phyloP scores from a whole-genome alignment of 1,140 invertebrate genomes.

The Drosophila micromelanica region DNA sequence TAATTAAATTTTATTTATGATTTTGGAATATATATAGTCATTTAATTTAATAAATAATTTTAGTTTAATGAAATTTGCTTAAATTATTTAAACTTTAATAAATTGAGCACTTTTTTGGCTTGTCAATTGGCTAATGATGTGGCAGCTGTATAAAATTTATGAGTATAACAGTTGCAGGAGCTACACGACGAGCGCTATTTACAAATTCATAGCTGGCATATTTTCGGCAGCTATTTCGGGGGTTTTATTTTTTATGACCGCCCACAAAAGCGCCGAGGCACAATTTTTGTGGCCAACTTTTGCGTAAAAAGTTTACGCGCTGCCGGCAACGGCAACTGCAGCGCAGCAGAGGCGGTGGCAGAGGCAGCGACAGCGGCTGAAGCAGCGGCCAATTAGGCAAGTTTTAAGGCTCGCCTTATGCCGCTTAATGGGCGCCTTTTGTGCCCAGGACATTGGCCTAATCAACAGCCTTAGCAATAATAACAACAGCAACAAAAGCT shows the following conservation, averaged over 20 bases:
- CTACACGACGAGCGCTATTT: slow-evolving; percentile 3
- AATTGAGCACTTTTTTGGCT: not conserved
- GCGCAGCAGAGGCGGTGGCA: not conserved
- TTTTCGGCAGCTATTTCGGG: slow-evolving; percentile 18
- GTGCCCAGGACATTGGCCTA: slow-evolving; percentile 52
- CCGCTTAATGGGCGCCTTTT: slow-evolving; percentile 44
- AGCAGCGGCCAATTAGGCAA: slow-evolving; percentile 60
- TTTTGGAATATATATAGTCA: no score
- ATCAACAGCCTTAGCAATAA: slow-evolving; percentile 27
- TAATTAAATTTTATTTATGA: no score
- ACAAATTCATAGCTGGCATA: slow-evolving; percentile 40
- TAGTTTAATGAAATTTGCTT: not conserved
- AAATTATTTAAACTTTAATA: not conserved
- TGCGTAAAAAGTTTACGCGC: slow-evolving; percentile 33
- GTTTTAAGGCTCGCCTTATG: slow-evolving; percentile 46
- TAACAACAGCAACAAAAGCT: slow-evolving; percentile 23
- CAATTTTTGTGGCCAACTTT: slow-evolving; percentile 41
- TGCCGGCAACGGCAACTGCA: not conserved
- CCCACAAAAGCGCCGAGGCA: slow-evolving; percentile 20
- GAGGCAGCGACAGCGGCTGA: not conserved
- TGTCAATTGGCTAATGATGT: slow-evolving; percentile 6
- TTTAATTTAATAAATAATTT: no score
- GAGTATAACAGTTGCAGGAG: not conserved
- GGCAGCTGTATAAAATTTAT: slow-evolving; percentile 20
- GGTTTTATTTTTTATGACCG: slow-evolving; percentile 42